These are phyloP conservation scores for Cataglyphis albicans DNA, from an alignment of 2,888 invertebrate species.

Conservation along the genomic window DNA sequence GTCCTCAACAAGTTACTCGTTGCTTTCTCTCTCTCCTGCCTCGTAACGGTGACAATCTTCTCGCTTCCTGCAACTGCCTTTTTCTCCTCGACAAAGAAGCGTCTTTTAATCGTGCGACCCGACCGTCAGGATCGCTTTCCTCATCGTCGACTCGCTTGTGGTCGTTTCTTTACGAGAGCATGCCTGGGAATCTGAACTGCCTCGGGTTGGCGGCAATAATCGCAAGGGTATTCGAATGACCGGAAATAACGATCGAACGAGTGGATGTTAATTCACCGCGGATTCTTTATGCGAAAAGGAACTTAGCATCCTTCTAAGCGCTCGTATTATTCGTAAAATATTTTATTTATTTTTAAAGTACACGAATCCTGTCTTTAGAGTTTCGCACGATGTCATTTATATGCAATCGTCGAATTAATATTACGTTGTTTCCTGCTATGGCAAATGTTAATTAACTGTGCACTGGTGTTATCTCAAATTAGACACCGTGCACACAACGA, in stretches of 20 bases:
- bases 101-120: conserved; percentile 68
- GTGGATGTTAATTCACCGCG: conserved; percentile 60
- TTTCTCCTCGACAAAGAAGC: conserved; percentile 48
- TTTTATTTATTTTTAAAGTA: too few relatives aligned
- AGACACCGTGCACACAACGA: not conserved
- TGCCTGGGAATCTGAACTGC: conserved; percentile 63
- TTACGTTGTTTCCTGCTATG: not conserved
- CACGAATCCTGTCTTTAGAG: not conserved
- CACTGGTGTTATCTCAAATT: not conserved
- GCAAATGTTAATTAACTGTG: conserved; percentile 17
- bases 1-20: conserved; percentile 11
- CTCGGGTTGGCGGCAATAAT: conserved; percentile 39
- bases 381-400: not conserved
- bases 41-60: conserved; percentile 26
- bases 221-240: conserved; percentile 60
- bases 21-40: not conserved
- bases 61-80: conserved; percentile 42
- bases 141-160: conserved; percentile 37
- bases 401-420: not conserved
- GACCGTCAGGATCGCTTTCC: conserved; percentile 58
- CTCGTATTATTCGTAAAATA: not conserved
- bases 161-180: conserved; percentile 62
- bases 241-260: conserved; percentile 69
- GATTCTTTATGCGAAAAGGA: conserved; percentile 39
- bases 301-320: not conserved